A percentile compares a stretch with the other conserved stretches of the same genome.
Evolutionary conservation across 64 coral and sea anemone species (phyloP).

Genomic region (Trachythela sp.): DNA sequence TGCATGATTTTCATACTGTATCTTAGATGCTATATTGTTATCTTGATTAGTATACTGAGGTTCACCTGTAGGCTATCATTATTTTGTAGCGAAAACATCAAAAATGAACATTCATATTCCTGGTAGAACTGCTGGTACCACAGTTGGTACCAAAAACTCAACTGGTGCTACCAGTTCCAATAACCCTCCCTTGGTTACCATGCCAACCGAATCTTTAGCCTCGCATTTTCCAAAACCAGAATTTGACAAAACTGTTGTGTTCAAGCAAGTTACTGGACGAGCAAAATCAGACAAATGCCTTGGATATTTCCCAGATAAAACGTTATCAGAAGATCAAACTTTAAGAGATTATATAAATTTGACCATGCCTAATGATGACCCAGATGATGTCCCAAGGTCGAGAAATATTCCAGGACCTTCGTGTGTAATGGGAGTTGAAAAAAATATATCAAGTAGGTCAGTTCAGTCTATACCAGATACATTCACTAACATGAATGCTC

Average conservation of each 20-base stretch:
- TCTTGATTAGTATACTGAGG: no score
- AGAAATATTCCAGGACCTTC: no score
- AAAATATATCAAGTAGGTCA: neutral
- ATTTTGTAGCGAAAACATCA: neutral
- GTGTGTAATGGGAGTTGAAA: neutral
- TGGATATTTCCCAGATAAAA: neutral
- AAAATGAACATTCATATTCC: neutral
- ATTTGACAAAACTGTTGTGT: neutral
- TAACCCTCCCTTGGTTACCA: neutral
- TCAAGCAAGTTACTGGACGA: neutral
- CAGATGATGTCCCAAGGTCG: no score
- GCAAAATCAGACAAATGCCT: neutral
- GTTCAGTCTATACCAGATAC: neutral
- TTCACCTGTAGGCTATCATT: neutral
- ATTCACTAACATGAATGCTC: neutral
- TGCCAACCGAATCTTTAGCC: neutral
- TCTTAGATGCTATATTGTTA: no score
- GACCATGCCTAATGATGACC: neutral
- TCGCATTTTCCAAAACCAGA: neutral
- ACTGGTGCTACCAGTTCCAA: neutral
- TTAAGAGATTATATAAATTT: neutral
- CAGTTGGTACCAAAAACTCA: neutral
- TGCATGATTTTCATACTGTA: no score
- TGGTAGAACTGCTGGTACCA: neutral
- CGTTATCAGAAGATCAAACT: neutral